phyloP scores from a whole-genome alignment of 2,797 vertebrate genomes.

The Cynopterus sphinx region DNA sequence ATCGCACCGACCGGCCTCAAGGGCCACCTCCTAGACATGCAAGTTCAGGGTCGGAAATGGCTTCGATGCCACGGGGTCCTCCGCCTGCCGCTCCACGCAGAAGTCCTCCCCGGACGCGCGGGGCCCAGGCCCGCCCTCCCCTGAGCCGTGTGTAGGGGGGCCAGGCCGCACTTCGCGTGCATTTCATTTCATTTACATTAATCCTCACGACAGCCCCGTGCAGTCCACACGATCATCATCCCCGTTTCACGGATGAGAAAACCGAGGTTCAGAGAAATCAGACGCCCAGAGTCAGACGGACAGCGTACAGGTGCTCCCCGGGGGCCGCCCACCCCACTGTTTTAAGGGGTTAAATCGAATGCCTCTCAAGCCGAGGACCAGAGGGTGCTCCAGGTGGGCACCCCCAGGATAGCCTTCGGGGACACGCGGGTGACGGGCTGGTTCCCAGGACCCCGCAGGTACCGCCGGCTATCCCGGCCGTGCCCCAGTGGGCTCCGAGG shows the following conservation, averaged over 20 bases:
- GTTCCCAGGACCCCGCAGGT: accelerated
- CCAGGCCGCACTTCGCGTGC: accelerated
- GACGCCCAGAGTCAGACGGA: neutral
- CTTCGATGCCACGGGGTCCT: neutral
- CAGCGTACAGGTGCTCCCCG: accelerated
- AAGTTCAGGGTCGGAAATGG: neutral
- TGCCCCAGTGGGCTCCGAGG: neutral
- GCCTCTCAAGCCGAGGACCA: neutral
- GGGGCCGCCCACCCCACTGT: neutral
- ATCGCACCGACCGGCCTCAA: accelerated
- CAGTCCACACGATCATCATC: accelerated
- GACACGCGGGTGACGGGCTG: accelerated
- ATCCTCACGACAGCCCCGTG: neutral
- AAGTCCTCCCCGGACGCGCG: too few species aligned
- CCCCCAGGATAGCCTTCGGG: neutral
- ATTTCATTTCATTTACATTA: accelerated
- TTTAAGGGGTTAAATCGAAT: neutral
- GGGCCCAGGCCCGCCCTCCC: neutral
- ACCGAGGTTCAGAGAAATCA: neutral
- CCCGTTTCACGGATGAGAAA: neutral
- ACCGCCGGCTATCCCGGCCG: accelerated
- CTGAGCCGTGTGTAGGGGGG: too few species aligned
- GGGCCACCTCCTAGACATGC: too few species aligned
- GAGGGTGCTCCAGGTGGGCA: accelerated
- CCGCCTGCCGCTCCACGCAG: neutral